These are phyloP conservation scores for Colinus virginianus DNA, from an alignment of 2,113 vertebrate genomes.

Conservation along the genomic window DNA sequence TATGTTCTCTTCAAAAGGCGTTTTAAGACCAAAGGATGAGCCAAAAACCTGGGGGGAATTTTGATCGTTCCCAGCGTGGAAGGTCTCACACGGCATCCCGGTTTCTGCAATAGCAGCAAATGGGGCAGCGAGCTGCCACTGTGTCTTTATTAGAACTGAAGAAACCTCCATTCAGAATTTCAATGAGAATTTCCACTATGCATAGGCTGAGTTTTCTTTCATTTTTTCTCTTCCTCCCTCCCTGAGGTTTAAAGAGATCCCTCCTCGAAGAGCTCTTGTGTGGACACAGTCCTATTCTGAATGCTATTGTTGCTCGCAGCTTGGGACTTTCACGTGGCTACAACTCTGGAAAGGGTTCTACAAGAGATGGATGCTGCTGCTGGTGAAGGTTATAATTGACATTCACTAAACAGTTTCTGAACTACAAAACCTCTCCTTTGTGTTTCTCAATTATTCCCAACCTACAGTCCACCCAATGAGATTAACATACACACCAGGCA, in stretches of 20 bases:
- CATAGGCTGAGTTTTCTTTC: not conserved
- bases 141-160: not conserved
- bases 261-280: not conserved
- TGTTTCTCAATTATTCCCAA: not conserved
- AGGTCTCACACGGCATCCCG: conserved; percentile 2
- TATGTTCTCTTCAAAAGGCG: conserved; percentile 60
- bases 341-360: conserved; percentile 10
- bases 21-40: conserved; percentile 54
- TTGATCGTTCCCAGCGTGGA: conserved; percentile 66
- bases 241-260: not conserved
- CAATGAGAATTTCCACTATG: not conserved
- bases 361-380: not conserved
- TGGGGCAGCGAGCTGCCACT: not conserved
- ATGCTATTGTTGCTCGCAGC: not conserved
- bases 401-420: not conserved
- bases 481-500: not conserved
- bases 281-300: not conserved
- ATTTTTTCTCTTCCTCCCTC: not conserved
- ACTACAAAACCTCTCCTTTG: not conserved
- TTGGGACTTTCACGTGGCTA: not conserved
- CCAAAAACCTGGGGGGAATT: conserved; percentile 67
- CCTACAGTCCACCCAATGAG: not conserved
- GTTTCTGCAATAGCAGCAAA: conserved; percentile 31
- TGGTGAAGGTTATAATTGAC: conserved; percentile 8
- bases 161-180: not conserved